Evolutionary conservation across 2,888 invertebrate species (phyloP), one percentile per base, ranked within the genome.

Genomic region (Scaptomyza reducta): DNA sequence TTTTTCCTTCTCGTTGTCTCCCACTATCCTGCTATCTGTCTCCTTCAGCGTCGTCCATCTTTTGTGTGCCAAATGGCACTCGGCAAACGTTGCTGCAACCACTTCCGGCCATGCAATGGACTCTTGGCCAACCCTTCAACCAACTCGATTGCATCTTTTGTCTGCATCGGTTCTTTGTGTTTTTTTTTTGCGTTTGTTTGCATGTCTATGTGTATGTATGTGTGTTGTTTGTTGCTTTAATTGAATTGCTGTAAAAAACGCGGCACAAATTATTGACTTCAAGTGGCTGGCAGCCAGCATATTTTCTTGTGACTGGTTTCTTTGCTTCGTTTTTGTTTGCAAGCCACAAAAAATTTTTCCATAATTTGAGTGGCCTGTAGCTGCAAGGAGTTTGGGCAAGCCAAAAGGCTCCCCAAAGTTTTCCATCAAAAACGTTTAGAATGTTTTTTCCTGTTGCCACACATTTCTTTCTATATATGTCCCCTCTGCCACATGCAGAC

Each of bases 371-470:
- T 79, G 79, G 76, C 67, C 59, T 68, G 74, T 58, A 78, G 70
- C 65, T 68, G 58, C 56, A 67, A 83, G 71, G 57, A 69, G 71
- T 66, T 64, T 64, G 75, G 11, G 70, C 68, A 59, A 75, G 72
- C 74, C 68, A 75, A 71, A 75, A 75, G 79, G 64, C 65, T 72
- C 68, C 63, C 69, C 31, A 65, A 79, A 80, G 79, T 79, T 79
- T 77, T 80, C 72, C 78, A 79, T 77, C 80, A 80, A 79, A 79
- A 79, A 71, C 81, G 81, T 77, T 79, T 80, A 80, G 78, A 79
- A 75, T 80, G 81, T 80, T 77, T 77, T 74, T 80, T 80, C 72
- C 75, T 80, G 77, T 79, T 77, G 74, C 74, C 77, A 72, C 69
- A 77, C 63, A 74, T 61, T 66, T 61, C 67, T 70, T 75, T 75